Base-by-base conservation (phyloP, 2,113 vertebrate genomes). In the Bolborhynchus lineola region DNA sequence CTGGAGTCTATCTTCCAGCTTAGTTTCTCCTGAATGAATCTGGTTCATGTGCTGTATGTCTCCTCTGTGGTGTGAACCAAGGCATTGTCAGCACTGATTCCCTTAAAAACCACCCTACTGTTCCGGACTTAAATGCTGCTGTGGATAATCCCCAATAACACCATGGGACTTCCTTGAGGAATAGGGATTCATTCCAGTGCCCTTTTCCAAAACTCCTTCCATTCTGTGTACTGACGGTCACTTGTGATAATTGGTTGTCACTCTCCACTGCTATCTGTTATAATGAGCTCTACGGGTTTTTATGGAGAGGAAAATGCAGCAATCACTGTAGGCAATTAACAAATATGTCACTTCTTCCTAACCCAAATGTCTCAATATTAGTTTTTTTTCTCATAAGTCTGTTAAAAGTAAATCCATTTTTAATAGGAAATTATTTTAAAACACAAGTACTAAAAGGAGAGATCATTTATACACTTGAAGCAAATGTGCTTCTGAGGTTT, bases 211-310 rank as follows among this genome's bases (percentile, higher is more conserved):
- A 91, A n/a, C 7, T 42, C 59, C 63, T 74, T 76, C 21, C 13
- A 10, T 42, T 94, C 47, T 14, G 4, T 44, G 15, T 14, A 28
- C 41, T 16, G 50, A 78, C n/a, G 31, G 19, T 75, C 35, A 75
- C 0, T 2, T 0, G 1, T 68, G 29, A 10, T 42, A 64, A 92
- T 26, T 83, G 29, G 10, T 70, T 55, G 10, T 42, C 0, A 0
- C 20, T 35, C 35, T 92, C 52, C 55, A 25, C 31, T 64, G 29
- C 26, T 75, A 16, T 33, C 62, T 24, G 7, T 71, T 82, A 31
- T 41, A 75, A 87, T 52, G 16, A 79, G 14, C 13, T 11, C 24
- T 26, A 16, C 1, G 2, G 0, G 0, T 44, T 76, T 64, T 81
- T 64, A 64, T 9, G 17, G 42, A 81, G 35, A 70, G 24, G 53